Percentiles rank a stretch among this genome's conserved stretches.
phyloP scores from a whole-genome alignment of 2,888 invertebrate genomes.

The Seladonia tumulorum region DNA sequence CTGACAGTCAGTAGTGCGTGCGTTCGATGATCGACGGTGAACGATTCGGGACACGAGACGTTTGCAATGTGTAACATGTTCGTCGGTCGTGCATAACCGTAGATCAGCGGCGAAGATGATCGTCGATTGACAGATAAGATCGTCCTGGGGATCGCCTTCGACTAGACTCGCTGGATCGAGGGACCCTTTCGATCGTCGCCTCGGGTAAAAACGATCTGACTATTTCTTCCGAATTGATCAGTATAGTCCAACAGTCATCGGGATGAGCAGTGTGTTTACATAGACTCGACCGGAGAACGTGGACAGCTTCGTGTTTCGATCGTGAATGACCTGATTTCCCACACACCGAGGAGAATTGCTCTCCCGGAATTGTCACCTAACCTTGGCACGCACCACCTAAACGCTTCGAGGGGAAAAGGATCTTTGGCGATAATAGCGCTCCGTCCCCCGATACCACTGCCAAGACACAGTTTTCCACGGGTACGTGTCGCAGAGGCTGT shows the following conservation, averaged over 20 bases:
- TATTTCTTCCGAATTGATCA: background rate
- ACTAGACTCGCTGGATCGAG: background rate
- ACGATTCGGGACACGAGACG: background rate
- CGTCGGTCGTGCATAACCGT: background rate
- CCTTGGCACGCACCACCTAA: slow-evolving; percentile 24
- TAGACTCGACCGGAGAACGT: slow-evolving; percentile 39
- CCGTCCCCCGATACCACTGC: slow-evolving; percentile 30
- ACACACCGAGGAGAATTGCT: slow-evolving; percentile 25
- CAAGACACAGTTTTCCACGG: background rate
- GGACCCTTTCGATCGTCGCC: background rate
- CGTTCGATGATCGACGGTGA: slow-evolving; percentile 15
- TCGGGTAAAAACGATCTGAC: slow-evolving; percentile 11
- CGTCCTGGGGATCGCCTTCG: background rate
- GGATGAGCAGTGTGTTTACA: slow-evolving; percentile 48
- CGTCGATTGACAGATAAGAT: background rate
- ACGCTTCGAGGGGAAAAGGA: background rate
- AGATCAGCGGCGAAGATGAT: slow-evolving; percentile 2
- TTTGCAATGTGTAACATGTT: background rate
- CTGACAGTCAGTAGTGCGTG: background rate
- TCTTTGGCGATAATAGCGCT: background rate
- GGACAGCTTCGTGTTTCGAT: slow-evolving; percentile 38
- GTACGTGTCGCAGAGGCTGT: slow-evolving; percentile 15
- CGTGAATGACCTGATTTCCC: slow-evolving; percentile 66
- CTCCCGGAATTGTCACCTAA: slow-evolving; percentile 39
- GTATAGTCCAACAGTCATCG: slow-evolving; percentile 15